phyloP scores from a whole-genome alignment of 2,113 vertebrate genomes.

The Acinonyx jubatus region DNA sequence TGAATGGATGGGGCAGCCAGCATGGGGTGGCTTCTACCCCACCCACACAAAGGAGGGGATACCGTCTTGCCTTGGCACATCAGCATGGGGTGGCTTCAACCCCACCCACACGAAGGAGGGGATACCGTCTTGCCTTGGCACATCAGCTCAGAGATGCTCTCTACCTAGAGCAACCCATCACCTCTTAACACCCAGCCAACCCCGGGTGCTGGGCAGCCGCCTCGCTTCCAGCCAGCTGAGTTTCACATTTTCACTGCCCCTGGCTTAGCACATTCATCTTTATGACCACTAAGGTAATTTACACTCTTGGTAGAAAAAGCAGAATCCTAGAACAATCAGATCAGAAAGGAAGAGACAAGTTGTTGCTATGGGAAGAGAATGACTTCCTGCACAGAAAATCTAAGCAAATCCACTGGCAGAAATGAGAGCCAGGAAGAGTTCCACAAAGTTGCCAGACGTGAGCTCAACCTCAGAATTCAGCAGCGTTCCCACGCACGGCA shows the following conservation, averaged over 20 bases:
- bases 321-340: background rate
- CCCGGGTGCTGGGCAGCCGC: rapidly evolving
- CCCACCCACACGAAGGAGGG: too few species aligned
- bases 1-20: background rate
- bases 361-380: background rate
- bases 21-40: background rate
- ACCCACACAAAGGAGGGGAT: too few species aligned
- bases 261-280: background rate
- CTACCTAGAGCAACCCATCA: background rate
- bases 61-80: background rate
- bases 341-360: background rate
- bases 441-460: background rate
- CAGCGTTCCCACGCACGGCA: rapidly evolving
- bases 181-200: background rate
- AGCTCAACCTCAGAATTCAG: background rate
- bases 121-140: background rate
- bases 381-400: background rate
- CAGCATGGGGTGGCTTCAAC: background rate
- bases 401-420: too few species aligned
- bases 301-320: background rate
- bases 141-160: background rate
- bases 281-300: background rate
- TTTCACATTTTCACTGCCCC: background rate
- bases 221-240: background rate
- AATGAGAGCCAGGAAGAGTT: background rate